These are phyloP conservation scores for Athrips mouffetella DNA, from an alignment of 2,888 invertebrate species.

Conservation along the genomic window DNA sequence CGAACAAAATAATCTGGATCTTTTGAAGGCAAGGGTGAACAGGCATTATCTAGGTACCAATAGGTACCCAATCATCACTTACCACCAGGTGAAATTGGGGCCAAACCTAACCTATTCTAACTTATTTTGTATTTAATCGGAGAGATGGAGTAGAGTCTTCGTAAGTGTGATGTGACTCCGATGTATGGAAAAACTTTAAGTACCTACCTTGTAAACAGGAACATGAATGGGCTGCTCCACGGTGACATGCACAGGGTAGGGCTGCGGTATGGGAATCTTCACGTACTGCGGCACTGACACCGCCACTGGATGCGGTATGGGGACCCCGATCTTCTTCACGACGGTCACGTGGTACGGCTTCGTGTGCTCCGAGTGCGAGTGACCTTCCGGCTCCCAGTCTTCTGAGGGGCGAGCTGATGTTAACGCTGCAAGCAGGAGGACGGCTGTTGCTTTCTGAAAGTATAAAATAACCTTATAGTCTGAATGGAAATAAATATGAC, in stretches of 20 bases:
- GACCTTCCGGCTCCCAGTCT: slow-evolving; percentile 74
- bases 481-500: too few relatives aligned
- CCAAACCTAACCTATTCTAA: too few relatives aligned
- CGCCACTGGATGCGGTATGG: slow-evolving; percentile 85
- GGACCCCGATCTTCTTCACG: slow-evolving; percentile 84
- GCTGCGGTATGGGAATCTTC: slow-evolving; percentile 85
- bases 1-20: too few relatives aligned
- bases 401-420: slow-evolving; percentile 59
- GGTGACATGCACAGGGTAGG: slow-evolving; percentile 84
- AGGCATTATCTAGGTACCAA: too few relatives aligned
- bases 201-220: slow-evolving; percentile 83
- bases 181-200: too few relatives aligned
- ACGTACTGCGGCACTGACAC: slow-evolving; percentile 84
- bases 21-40: too few relatives aligned
- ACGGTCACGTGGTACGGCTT: slow-evolving; percentile 84
- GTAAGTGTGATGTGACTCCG: too few relatives aligned
- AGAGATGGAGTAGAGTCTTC: too few relatives aligned
- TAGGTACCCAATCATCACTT: too few relatives aligned
- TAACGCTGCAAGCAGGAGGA: slow-evolving; percentile 51
- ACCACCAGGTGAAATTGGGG: too few relatives aligned
- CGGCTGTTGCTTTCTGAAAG: slow-evolving; percentile 64
- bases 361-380: slow-evolving; percentile 82
- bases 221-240: slow-evolving; percentile 86
- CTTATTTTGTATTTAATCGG: too few relatives aligned
- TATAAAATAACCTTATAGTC: too few relatives aligned